A percentile compares a stretch with the other conserved stretches of the same genome.
Evolutionary conservation across 2,888 invertebrate species (phyloP).

Genomic region (Blera fallax): DNA sequence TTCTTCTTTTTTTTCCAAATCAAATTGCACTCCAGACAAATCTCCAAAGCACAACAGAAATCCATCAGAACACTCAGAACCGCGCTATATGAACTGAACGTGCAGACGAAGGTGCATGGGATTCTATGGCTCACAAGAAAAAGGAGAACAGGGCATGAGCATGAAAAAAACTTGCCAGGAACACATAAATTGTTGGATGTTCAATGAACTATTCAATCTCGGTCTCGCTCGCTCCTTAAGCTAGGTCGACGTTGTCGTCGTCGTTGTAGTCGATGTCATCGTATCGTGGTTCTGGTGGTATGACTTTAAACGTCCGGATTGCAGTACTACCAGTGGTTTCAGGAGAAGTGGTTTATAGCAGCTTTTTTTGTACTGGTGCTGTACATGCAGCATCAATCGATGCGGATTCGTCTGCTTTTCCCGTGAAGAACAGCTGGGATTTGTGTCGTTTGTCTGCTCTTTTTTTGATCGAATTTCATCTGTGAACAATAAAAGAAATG

Average conservation of each 20-base stretch:
- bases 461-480: conserved; percentile 47
- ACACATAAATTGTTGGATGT: conserved; percentile 59
- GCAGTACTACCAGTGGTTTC: conserved; percentile 44
- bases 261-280: background rate
- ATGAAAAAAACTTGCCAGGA: conserved; percentile 29
- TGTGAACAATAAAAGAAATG: conserved; percentile 31
- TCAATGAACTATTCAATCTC: conserved; percentile 62
- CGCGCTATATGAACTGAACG: background rate
- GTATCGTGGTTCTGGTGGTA: conserved; percentile 2
- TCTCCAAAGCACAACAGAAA: conserved; percentile 21
- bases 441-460: background rate
- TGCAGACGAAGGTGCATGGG: conserved; percentile 1
- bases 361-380: conserved; percentile 16
- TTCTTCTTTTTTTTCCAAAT: conserved; percentile 28
- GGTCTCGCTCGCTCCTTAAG: conserved; percentile 6
- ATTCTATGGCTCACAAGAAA: conserved; percentile 40
- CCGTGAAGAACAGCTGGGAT: conserved; percentile 31
- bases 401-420: conserved; percentile 29
- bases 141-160: conserved; percentile 47
- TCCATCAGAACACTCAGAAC: conserved; percentile 40
- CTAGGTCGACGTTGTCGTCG: conserved; percentile 4
- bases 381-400: conserved; percentile 30
- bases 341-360: conserved; percentile 39
- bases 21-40: conserved; percentile 52
- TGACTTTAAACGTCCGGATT: conserved; percentile 33